Percentiles rank a stretch among this genome's conserved stretches.
Conservation (phyloP, 2,888 invertebrate genomes). For the Amorpha juglandis region DNA sequence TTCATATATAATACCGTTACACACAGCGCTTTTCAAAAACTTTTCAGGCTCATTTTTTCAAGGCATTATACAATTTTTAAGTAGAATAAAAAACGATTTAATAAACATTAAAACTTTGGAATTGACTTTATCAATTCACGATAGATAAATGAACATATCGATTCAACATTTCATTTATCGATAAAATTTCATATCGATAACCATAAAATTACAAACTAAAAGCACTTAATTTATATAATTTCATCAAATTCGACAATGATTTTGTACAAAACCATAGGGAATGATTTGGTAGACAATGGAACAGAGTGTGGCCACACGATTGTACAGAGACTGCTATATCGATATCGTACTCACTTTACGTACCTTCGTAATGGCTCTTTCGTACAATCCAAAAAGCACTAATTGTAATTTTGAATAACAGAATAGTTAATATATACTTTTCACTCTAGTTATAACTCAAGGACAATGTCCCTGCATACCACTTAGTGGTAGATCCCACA, state of each 20-base stretch:
- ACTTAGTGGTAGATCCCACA: too few species aligned
- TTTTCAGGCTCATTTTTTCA: constrained; percentile 9
- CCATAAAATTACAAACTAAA: constrained; percentile 14
- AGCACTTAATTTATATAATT: constrained; percentile 20
- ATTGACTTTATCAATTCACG: constrained; percentile 19
- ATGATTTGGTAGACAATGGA: constrained; percentile 2
- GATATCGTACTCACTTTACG: not conserved
- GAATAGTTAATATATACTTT: too few species aligned
- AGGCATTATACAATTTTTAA: constrained; percentile 12
- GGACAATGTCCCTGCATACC: too few species aligned
- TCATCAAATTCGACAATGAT: constrained; percentile 23
- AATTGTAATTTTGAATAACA: too few species aligned
- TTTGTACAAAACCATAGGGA: constrained; percentile 22
- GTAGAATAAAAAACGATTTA: constrained; percentile 18
- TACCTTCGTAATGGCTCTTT: too few species aligned
- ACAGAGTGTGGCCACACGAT: not conserved
- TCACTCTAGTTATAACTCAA: too few species aligned
- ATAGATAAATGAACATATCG: constrained; percentile 9
- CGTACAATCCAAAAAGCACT: too few species aligned
- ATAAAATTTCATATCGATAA: constrained; percentile 22
- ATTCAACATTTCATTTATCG: constrained; percentile 18
- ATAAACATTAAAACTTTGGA: constrained; percentile 22
- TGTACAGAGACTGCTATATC: not conserved
- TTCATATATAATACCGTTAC: not conserved
- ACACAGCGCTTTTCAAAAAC: constrained; percentile 5